Conservation (phyloP, 2,888 invertebrate genomes). For the Palloptera scutellata region DNA sequence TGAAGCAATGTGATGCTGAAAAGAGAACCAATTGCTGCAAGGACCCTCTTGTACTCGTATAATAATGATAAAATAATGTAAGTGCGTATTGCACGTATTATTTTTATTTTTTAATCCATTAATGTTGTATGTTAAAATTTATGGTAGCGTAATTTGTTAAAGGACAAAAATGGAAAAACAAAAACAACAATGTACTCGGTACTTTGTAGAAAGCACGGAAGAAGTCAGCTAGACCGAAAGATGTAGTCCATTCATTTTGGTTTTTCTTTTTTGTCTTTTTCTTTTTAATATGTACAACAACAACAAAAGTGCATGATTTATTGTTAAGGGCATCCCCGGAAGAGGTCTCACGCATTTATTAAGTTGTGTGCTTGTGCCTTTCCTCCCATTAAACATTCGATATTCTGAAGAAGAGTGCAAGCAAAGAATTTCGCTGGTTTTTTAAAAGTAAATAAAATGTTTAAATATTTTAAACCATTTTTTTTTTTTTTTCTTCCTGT, state of each 20-base stretch:
- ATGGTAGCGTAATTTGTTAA: slow-evolving; percentile 4
- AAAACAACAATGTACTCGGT: background rate
- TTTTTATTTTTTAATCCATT: background rate
- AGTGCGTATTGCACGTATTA: no score
- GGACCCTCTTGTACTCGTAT: background rate
- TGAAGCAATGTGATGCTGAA: background rate
- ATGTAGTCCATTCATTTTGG: background rate
- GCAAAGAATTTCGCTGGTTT: no score
- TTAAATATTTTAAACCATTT: no score
- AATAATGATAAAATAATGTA: no score
- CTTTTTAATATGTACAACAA: no score
- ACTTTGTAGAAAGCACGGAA: no score
- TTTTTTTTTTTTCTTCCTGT: no score
- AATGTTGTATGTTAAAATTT: background rate
- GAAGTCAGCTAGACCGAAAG: background rate
- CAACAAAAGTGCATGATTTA: background rate
- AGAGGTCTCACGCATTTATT: background rate
- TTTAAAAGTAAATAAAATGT: no score
- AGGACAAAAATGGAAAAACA: background rate
- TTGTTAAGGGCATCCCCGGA: background rate
- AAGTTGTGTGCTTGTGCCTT: no score
- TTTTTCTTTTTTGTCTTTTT: no score
- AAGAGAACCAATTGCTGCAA: background rate
- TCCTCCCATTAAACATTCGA: no score
- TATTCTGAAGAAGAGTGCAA: no score